Conservation (phyloP, 2,797 vertebrate genomes). For the Lepus oiostolus region DNA sequence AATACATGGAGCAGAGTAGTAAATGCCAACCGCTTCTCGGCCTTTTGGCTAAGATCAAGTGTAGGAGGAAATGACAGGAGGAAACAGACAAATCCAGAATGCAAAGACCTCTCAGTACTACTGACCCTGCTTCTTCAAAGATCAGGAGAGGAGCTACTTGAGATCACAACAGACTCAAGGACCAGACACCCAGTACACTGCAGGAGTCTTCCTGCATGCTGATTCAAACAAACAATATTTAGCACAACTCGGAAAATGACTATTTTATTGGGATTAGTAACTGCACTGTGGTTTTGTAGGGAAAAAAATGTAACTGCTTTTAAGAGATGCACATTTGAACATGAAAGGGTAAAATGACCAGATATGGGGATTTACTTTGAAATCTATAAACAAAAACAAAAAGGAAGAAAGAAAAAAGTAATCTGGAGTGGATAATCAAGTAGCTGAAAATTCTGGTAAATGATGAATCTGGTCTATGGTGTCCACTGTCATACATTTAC, state of each 20-base stretch:
- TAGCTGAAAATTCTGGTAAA: slow-evolving; percentile 41
- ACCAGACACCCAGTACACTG: background rate
- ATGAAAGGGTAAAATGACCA: slow-evolving; percentile 24
- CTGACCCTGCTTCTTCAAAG: slow-evolving; percentile 28
- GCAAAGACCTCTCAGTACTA: background rate
- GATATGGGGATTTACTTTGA: background rate
- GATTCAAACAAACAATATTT: slow-evolving; percentile 9
- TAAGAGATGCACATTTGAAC: slow-evolving; percentile 39
- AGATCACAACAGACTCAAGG: background rate
- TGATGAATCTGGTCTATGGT: background rate
- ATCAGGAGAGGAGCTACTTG: slow-evolving; percentile 1
- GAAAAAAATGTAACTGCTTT: background rate
- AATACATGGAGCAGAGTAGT: slow-evolving; percentile 25
- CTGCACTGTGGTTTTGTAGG: background rate
- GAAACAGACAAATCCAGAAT: slow-evolving; percentile 32
- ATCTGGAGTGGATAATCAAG: background rate
- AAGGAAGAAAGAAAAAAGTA: background rate
- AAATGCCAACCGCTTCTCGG: background rate
- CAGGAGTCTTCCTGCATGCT: background rate
- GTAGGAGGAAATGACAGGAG: slow-evolving; percentile 25
- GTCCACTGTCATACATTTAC: background rate
- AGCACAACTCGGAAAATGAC: background rate
- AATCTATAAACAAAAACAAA: background rate
- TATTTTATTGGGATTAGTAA: slow-evolving; percentile 22
- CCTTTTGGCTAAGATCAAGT: background rate